phyloP scores from a whole-genome alignment of 2,797 vertebrate genomes.

The Antennarius maculatus region DNA sequence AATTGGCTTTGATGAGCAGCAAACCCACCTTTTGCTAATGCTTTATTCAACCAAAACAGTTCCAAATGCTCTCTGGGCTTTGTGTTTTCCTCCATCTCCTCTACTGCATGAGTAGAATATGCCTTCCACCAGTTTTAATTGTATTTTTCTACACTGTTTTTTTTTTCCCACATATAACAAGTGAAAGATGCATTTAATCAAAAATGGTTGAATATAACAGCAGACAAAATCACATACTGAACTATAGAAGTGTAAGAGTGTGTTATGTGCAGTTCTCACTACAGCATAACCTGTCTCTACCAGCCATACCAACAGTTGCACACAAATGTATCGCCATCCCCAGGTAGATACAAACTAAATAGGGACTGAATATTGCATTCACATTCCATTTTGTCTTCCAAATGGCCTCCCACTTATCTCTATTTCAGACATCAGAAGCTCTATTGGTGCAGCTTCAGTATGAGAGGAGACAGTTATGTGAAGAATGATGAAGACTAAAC shows the following conservation, averaged over 20 bases:
- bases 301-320: neutral
- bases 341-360: neutral
- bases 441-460: slow-evolving; percentile 4
- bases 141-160: neutral
- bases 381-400: slow-evolving; percentile 3
- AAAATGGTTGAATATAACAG: neutral
- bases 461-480: slow-evolving; percentile 1
- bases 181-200: neutral
- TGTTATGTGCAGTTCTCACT: neutral
- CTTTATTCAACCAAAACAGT: slow-evolving; percentile 29
- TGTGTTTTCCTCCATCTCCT: slow-evolving; percentile 6
- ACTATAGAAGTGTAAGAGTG: neutral
- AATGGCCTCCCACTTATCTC: slow-evolving; percentile 1
- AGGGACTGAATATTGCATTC: slow-evolving; percentile 5
- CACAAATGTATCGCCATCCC: neutral
- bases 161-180: too few species aligned
- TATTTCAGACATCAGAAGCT: neutral
- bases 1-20: slow-evolving; percentile 32
- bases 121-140: neutral
- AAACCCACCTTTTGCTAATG: slow-evolving; percentile 20
- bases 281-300: too few species aligned
- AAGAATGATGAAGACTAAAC: neutral
- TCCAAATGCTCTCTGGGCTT: slow-evolving; percentile 4
- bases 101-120: too few species aligned
- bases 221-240: neutral